Conservation (phyloP, 2,888 invertebrate genomes). For the Polymixis flavicincta region DNA sequence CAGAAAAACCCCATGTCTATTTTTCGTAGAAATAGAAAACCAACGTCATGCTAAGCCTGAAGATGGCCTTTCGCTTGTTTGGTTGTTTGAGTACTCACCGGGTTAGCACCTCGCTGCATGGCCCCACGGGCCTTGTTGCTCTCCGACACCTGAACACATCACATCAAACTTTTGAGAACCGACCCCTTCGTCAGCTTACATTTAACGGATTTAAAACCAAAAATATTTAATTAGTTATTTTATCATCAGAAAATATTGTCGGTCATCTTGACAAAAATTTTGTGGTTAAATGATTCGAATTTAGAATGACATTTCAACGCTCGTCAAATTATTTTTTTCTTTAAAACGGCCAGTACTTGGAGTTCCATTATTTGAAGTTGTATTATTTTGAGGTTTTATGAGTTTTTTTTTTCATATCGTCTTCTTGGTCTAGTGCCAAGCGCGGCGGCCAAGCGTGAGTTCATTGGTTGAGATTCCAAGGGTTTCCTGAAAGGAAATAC, state of each 20-base stretch:
- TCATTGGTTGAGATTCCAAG: conserved; percentile 25
- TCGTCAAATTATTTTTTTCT: conserved; percentile 23
- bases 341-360: conserved; percentile 22
- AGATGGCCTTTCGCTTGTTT: background rate
- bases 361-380: background rate
- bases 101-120: conserved; percentile 74
- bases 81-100: conserved; percentile 66
- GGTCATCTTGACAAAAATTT: conserved; percentile 51
- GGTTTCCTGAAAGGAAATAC: conserved; percentile 47
- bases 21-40: too few species aligned
- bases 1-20: too few species aligned
- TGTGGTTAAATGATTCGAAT: conserved; percentile 40
- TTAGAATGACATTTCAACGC: conserved; percentile 46
- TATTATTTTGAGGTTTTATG: background rate
- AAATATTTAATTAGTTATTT: conserved; percentile 19
- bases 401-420: conserved; percentile 33
- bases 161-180: conserved; percentile 45
- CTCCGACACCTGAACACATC: conserved; percentile 70
- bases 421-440: conserved; percentile 51
- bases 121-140: conserved; percentile 73
- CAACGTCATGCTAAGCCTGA: too few species aligned
- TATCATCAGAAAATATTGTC: conserved; percentile 16
- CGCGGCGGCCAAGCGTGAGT: conserved; percentile 24
- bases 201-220: conserved; percentile 18
- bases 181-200: conserved; percentile 21